These are phyloP conservation scores for Agonum fuliginosum DNA, from an alignment of 2,888 invertebrate species.

Conservation along the genomic window DNA sequence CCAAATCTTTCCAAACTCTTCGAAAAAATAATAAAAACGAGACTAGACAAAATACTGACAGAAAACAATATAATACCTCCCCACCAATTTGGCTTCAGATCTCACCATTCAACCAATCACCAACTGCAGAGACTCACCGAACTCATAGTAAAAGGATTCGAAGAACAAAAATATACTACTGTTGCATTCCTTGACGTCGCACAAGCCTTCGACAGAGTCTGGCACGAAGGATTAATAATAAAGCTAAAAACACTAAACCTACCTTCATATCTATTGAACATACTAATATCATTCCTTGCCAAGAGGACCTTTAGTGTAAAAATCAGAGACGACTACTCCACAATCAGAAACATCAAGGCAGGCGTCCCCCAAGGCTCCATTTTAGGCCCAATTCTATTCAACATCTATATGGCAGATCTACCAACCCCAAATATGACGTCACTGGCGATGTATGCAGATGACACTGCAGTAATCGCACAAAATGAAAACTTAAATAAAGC, in stretches of 20 bases:
- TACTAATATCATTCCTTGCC: no score
- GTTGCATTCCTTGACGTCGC: constrained; percentile 21
- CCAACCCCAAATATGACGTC: no score
- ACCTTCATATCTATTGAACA: constrained; percentile 29
- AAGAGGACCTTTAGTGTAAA: constrained; percentile 2
- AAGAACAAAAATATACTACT: background rate
- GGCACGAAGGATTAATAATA: constrained; percentile 16
- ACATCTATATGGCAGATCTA: constrained; percentile 21
- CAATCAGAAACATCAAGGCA: background rate
- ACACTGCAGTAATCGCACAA: no score
- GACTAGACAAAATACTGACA: background rate
- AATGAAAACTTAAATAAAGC: no score
- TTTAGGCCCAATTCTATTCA: constrained; percentile 4
- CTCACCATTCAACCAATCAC: background rate
- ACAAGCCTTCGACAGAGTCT: constrained; percentile 52
- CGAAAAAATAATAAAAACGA: constrained; percentile 5
- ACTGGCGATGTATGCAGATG: no score
- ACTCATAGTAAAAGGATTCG: constrained; percentile 1
- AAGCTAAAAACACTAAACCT: constrained; percentile 1
- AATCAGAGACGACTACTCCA: background rate
- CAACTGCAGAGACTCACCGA: background rate
- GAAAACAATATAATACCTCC: background rate
- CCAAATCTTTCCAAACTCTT: constrained; percentile 4
- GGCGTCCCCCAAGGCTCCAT: constrained; percentile 22
- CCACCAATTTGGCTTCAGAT: background rate